phyloP scores from a whole-genome alignment of 37 sponge, comb jelly and placozoan species.

The Corticium candelabrum region DNA sequence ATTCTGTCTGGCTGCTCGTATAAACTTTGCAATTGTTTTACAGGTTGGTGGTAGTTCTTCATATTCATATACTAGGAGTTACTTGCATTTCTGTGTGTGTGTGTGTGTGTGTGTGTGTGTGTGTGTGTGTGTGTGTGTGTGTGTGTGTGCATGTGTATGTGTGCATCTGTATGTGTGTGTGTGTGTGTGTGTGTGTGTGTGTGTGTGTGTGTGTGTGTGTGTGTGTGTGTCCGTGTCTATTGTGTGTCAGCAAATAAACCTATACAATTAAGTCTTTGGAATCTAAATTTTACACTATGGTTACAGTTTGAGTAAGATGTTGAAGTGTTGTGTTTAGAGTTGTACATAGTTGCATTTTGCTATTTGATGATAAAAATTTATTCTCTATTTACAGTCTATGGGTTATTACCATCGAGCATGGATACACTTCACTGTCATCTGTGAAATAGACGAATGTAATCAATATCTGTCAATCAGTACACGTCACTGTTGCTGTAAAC shows the following conservation, averaged over 20 bases:
- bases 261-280: no score
- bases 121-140: conserved; percentile 17
- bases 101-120: conserved; percentile 27
- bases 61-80: no score
- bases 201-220: conserved; percentile 11
- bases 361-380: not conserved
- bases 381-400: not conserved
- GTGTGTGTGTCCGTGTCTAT: conserved; percentile 1
- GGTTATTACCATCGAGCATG: not conserved
- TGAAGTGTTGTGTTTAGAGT: no score
- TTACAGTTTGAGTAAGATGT: no score
- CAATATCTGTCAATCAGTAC: not conserved
- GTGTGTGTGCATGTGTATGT: conserved; percentile 19
- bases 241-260: no score
- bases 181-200: conserved; percentile 26
- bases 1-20: not conserved
- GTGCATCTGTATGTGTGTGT: conserved; percentile 36
- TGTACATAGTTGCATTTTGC: no score
- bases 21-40: not conserved
- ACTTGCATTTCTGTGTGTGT: conserved; percentile 16
- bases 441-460: not conserved
- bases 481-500: no score
- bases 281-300: no score
- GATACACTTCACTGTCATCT: not conserved
- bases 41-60: no score